These are phyloP conservation scores for Drosophila mayri DNA, from an alignment of 1,140 invertebrate species.

Conservation along the genomic window DNA sequence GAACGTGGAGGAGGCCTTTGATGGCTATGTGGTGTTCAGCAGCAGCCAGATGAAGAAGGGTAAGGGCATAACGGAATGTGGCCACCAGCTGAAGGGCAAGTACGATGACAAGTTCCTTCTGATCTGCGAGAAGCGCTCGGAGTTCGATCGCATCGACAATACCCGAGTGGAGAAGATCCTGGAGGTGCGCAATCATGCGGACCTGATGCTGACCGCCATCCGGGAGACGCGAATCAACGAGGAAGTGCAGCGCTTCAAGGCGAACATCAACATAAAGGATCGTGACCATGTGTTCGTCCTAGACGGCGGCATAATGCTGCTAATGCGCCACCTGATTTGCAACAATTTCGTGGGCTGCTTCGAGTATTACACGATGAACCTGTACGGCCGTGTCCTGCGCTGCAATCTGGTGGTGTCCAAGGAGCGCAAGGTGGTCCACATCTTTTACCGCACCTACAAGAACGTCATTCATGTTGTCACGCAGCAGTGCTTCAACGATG, in stretches of 20 bases:
- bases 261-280: constrained; percentile 72
- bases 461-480: constrained; percentile 61
- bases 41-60: constrained; percentile 76
- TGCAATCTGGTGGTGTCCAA: constrained; percentile 66
- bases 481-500: constrained; percentile 77
- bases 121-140: constrained; percentile 72
- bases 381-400: constrained; percentile 67
- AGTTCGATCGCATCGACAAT: constrained; percentile 76
- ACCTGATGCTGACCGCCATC: constrained; percentile 60
- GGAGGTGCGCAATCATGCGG: constrained; percentile 67
- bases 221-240: constrained; percentile 72
- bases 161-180: constrained; percentile 62
- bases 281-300: constrained; percentile 72
- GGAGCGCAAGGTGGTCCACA: constrained; percentile 72
- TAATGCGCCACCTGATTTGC: constrained; percentile 71
- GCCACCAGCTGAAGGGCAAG: constrained; percentile 73
- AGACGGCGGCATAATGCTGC: constrained; percentile 73
- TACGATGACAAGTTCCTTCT: constrained; percentile 76
- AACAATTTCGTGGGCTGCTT: constrained; percentile 71
- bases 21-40: constrained; percentile 73
- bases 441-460: constrained; percentile 76
- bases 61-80: constrained; percentile 61
- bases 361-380: constrained; percentile 78
- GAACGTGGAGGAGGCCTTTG: constrained; percentile 74
- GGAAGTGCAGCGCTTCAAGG: constrained; percentile 73